Base-by-base conservation (phyloP, 2,113 vertebrate genomes). In the Prolemur simus region DNA sequence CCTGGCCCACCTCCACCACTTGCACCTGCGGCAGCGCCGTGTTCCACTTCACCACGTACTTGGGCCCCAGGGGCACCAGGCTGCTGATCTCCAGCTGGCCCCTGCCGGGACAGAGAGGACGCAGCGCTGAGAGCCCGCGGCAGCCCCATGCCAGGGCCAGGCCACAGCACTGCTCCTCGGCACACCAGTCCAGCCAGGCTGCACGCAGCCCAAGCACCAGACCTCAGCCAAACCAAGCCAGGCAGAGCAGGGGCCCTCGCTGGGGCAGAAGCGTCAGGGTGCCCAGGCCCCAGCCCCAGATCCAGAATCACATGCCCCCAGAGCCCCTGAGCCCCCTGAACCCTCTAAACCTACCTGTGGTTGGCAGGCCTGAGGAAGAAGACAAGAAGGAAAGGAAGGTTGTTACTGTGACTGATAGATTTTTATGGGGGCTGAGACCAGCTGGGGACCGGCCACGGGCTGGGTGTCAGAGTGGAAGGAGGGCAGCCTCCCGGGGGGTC, bases 41-140 rank as follows among this genome's bases (percentile, higher is more conserved):
- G 94, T 99, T 99, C 99, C 99, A 99, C 98, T 99, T 99, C 98
- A 99, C 98, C 77, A 99, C 99, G 52, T 99, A 99, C 96, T 99
- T 99, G 84, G 99, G 99, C 37, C 99, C 99, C 11, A 99, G 97
- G 0, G 99, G 99, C 92, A 99, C 99, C 89, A 99, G 98, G 98
- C 99, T 99, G 98, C 99, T 99, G 96, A 99, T 99, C 96, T 99
- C 99, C 39, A 99, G 98, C 95, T 99, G 99, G 60, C 98, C 98
- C 94, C 98, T 99, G 95, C 66, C 6, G 0, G 73, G 71, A 97
- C 37, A 63, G 45, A 80, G 45, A 11, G n/a, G 27, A 89, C 1
- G 1, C 0, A 63, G 37, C 1, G 29, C 32, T 87, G 64, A 81
- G 84, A 63, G 37, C 58, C 74, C 0, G 4, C 34, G 0, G 2